phyloP scores from a whole-genome alignment of 2,113 vertebrate species.

The Scomber scombrus region DNA sequence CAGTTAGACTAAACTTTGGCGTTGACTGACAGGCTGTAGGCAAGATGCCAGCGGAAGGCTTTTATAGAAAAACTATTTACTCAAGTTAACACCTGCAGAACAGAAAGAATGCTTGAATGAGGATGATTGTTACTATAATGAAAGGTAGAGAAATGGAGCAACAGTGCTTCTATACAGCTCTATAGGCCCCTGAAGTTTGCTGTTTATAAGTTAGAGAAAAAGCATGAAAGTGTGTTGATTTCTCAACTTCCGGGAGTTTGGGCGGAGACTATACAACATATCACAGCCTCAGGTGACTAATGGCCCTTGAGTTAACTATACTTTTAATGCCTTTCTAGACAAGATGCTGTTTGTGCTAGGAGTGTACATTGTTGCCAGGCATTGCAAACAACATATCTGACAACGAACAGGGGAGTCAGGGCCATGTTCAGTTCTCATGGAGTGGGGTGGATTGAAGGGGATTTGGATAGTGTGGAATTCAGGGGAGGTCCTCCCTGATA shows the following conservation, averaged over 20 bases:
- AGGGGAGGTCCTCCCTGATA: slow-evolving; percentile 58
- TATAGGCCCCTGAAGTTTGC: neutral
- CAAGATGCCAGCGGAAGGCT: neutral
- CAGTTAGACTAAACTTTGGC: neutral
- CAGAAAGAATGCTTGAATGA: neutral
- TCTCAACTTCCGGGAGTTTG: slow-evolving; percentile 1
- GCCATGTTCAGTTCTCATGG: slow-evolving; percentile 38
- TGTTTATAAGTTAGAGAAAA: neutral
- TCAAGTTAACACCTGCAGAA: neutral
- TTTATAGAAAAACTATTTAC: neutral
- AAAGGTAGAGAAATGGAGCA: neutral
- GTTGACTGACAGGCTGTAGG: neutral
- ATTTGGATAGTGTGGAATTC: slow-evolving; percentile 68
- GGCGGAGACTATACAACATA: neutral
- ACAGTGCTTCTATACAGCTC: neutral
- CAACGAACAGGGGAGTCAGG: slow-evolving; percentile 21
- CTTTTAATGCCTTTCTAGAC: slow-evolving; percentile 12
- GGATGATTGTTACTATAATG: neutral
- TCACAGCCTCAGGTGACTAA: slow-evolving; percentile 8
- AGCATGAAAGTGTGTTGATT: neutral
- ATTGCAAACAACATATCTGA: slow-evolving; percentile 41
- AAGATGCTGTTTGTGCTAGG: slow-evolving; percentile 10
- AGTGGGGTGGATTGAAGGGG: slow-evolving; percentile 51
- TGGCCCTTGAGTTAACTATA: slow-evolving; percentile 10
- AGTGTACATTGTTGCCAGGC: slow-evolving; percentile 44